Base-by-base conservation (phyloP, 2,797 vertebrate genomes). In the Eupleurogrammus muticus region DNA sequence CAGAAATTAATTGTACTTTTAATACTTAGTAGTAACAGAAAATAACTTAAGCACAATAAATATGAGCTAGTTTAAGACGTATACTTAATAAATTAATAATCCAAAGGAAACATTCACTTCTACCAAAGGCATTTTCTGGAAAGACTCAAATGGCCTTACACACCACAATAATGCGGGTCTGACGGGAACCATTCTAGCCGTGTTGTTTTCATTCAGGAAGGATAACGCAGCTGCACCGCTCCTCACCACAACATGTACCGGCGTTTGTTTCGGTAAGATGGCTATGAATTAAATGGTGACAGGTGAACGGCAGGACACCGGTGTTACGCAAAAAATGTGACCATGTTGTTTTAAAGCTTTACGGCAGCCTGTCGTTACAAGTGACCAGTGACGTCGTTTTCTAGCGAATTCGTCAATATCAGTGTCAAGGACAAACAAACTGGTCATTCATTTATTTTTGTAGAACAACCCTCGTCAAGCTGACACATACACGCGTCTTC, bases 121-220 rank as follows among this genome's bases (percentile, higher is more conserved):
- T 28, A 28, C 28, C 28, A 28, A 28, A 28, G 28, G 3, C 3
- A 28, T 28, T 28, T 28, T 28, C n/a, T 28, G 28, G 28, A 3
- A 28, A 28, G 28, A 28, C 28, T 28, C 28, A 28, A 28, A 6
- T 28, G 28, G 28, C 6, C 28, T 28, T 28, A 28, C 28, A 3
- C 28, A 28, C 28, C 28, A 35, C 4, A n/a, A n/a, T n/a, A n/a
- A n/a, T n/a, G n/a, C n/a, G n/a, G n/a, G n/a, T n/a, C n/a, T 12
- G 24, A 12, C 1, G 14, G 82, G 87, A 90, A 90, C 73, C 1
- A 5, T 38, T 53, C 0, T 5, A 12, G 10, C 38, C 0, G 4
- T 7, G 0, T 5, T 16, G 42, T 85, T 90, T 90, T 84, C 80
- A 50, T 3, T 5, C 14, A 83, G 91, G 85, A 75, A 14, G 20